phyloP scores from a whole-genome alignment of 2,888 invertebrate species.

The Drosophila tripunctata region DNA sequence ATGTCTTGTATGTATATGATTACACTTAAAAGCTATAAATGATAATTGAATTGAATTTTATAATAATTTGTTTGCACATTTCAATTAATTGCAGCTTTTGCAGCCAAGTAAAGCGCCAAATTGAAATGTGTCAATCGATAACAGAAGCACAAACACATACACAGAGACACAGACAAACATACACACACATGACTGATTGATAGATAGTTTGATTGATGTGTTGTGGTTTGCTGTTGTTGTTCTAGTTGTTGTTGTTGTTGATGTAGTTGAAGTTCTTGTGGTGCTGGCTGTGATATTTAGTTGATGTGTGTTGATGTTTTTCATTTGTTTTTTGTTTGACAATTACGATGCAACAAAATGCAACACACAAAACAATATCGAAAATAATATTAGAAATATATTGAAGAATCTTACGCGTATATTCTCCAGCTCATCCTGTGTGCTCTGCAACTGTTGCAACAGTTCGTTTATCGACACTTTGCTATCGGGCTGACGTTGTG shows the following conservation, averaged over 20 bases:
- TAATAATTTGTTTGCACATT: slow-evolving; percentile 41
- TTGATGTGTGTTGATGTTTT: slow-evolving; percentile 18
- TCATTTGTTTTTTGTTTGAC: slow-evolving; percentile 26
- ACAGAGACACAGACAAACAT: neutral
- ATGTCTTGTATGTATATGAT: no score
- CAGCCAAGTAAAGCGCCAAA: slow-evolving; percentile 71
- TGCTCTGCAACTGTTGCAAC: slow-evolving; percentile 92
- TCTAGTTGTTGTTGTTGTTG: slow-evolving; percentile 11
- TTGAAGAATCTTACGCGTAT: slow-evolving; percentile 89
- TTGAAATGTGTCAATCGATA: slow-evolving; percentile 46
- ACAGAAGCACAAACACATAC: slow-evolving; percentile 11
- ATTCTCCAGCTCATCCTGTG: slow-evolving; percentile 94
- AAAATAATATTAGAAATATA: slow-evolving; percentile 83
- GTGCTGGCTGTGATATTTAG: slow-evolving; percentile 19
- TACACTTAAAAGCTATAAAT: slow-evolving; percentile 64
- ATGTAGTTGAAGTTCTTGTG: slow-evolving; percentile 9
- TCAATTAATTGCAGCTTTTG: slow-evolving; percentile 73
- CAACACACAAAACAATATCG: slow-evolving; percentile 83
- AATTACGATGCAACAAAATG: slow-evolving; percentile 82
- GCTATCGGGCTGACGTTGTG: slow-evolving; percentile 87
- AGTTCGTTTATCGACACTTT: slow-evolving; percentile 92
- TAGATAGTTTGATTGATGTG: slow-evolving; percentile 22
- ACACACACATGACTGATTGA: slow-evolving; percentile 14
- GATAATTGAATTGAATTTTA: slow-evolving; percentile 3
- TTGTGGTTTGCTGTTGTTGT: slow-evolving; percentile 15